Evolutionary conservation across 2,888 invertebrate species (phyloP), one percentile per base, ranked within the genome.

Genomic region (Leucania comma): DNA sequence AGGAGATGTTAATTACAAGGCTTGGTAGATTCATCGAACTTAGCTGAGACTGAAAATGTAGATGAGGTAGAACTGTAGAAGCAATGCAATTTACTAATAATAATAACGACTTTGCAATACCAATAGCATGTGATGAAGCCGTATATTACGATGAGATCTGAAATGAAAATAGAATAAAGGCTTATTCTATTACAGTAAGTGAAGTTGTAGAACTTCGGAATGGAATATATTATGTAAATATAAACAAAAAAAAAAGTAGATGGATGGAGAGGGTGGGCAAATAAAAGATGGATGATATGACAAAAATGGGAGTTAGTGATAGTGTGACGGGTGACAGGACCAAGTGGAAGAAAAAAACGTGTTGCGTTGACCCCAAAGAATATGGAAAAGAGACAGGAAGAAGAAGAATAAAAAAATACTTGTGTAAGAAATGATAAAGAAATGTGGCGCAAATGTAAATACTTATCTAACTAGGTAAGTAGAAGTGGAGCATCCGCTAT

Each of bases 91-190:
- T 32, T n/a, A 54, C 5, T 32, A 29, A n/a, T n/a, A 56, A 50
- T 22, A 12, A n/a, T 53, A 32, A 14, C 10, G 9, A 61, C 26
- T 48, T 22, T 26, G 26, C 5, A 68, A 56, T 65, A 67, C 46
- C n/a, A 26, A n/a, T 54, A 6, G n/a, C 26, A 17, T 60, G 54
- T 42, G 48, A 48, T 61, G 77, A 75, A 75, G 26, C 70, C 77
- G 10, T 51, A 46, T 24, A 35, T 3, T 8, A 24, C 29, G 35
- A 67, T 56, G 32, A 56, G 20, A 35, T 50, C 54, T 53, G 50
- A 70, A 46, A 75, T 64, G 10, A 59, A 75, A 76, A 75, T 75
- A 75, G 76, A 75, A 57, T 59, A 38, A 26, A 51, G 29, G 9
- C 24, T 66, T 60, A 64, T 69, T 75, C 38, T 64, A 61, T 66